Conservation (phyloP, 2,888 invertebrate genomes). For the Bellardia pandia region DNA sequence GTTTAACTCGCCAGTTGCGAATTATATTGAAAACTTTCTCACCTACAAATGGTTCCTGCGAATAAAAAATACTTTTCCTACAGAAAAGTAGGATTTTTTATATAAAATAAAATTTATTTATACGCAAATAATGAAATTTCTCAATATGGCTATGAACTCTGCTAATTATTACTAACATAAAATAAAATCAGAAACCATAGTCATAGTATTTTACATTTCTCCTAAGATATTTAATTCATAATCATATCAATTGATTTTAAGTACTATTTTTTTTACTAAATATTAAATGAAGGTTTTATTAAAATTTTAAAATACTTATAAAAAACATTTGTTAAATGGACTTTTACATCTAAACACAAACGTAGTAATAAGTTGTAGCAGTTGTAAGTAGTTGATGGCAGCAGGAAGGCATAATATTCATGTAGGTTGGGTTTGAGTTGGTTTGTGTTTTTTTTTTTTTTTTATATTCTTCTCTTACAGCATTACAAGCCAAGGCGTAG, state of each 20-base stretch:
- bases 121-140: too few relatives aligned
- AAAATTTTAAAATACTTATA: background rate
- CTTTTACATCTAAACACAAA: background rate
- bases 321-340: background rate
- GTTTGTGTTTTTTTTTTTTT: background rate
- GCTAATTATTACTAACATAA: background rate
- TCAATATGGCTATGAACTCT: too few relatives aligned
- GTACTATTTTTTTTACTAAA: too few relatives aligned
- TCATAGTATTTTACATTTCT: background rate
- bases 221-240: background rate
- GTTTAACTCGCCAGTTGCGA: too few relatives aligned
- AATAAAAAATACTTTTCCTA: too few relatives aligned
- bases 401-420: background rate
- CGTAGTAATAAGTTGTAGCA: background rate
- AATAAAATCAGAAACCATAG: background rate
- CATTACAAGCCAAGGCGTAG: constrained; percentile 22
- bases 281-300: background rate
- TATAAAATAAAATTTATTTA: too few relatives aligned
- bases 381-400: background rate
- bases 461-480: background rate
- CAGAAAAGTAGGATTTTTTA: too few relatives aligned
- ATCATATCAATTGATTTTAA: background rate
- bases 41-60: too few relatives aligned
- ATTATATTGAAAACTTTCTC: too few relatives aligned
- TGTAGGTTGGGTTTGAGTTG: constrained; percentile 38